A percentile compares a stretch with the other conserved stretches of the same genome.
These are phyloP conservation scores for Fistularia tabacaria DNA, from an alignment of 2,797 vertebrate species.

Conservation along the genomic window DNA sequence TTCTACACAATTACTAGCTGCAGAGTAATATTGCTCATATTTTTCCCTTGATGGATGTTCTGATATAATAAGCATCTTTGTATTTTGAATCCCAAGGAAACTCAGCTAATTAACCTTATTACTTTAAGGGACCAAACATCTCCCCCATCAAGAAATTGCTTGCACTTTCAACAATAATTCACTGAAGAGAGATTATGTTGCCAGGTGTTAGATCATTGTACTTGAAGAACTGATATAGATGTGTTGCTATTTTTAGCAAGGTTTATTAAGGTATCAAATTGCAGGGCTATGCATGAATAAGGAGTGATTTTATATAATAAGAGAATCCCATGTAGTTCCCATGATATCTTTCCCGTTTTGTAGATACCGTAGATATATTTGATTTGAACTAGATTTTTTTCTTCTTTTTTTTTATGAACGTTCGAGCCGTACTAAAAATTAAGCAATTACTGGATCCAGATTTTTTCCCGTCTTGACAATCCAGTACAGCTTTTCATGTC, in stretches of 20 bases:
- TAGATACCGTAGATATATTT: too few relatives aligned
- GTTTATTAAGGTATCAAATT: too few relatives aligned
- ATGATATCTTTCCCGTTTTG: too few relatives aligned
- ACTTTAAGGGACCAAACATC: slow-evolving; percentile 65
- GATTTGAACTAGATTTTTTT: too few relatives aligned
- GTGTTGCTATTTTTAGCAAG: slow-evolving; percentile 35
- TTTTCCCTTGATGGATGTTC: slow-evolving; percentile 43
- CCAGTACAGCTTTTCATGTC: slow-evolving; percentile 15
- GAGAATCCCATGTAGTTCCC: too few relatives aligned
- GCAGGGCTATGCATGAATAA: too few relatives aligned
- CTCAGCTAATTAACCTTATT: slow-evolving; percentile 79
- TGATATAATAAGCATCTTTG: slow-evolving; percentile 70
- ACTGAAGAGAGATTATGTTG: slow-evolving; percentile 61
- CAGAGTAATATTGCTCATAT: slow-evolving; percentile 34
- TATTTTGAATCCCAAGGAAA: slow-evolving; percentile 70
- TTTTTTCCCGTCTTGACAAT: slow-evolving; percentile 5
- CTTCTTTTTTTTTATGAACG: too few relatives aligned
- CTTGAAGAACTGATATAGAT: slow-evolving; percentile 27
- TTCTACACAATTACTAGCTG: slow-evolving; percentile 27
- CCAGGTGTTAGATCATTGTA: slow-evolving; percentile 45
- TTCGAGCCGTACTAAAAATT: too few relatives aligned
- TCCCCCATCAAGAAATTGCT: slow-evolving; percentile 70
- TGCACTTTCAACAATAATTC: slow-evolving; percentile 59
- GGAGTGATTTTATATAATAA: too few relatives aligned
- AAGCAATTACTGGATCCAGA: slow-evolving; percentile 14